These are phyloP conservation scores for Amaurobius ferox DNA, from an alignment of 2,888 invertebrate species.

Conservation along the genomic window DNA sequence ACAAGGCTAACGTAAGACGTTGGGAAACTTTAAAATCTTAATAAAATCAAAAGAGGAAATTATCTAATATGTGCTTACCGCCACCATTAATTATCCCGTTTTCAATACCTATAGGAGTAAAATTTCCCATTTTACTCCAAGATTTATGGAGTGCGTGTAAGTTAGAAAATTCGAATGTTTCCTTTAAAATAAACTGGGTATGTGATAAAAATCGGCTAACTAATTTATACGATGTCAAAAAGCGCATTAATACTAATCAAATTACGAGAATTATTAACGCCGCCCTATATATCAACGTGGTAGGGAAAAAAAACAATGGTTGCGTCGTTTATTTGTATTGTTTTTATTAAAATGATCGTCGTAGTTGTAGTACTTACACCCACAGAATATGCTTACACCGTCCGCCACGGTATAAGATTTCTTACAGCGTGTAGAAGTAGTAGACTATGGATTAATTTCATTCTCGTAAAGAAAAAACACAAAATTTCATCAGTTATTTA, in stretches of 20 bases:
- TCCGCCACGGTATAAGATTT: too few relatives aligned
- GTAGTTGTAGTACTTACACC: too few relatives aligned
- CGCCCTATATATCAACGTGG: not conserved
- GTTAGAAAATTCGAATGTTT: not conserved
- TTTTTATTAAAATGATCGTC: too few relatives aligned
- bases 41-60: too few relatives aligned
- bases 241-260: not conserved
- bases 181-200: too few relatives aligned
- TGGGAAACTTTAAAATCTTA: too few relatives aligned
- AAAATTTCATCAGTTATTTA: too few relatives aligned
- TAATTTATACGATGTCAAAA: not conserved
- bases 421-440: too few relatives aligned
- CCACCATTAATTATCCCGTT: not conserved
- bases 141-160: not conserved
- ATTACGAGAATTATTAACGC: not conserved
- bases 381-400: too few relatives aligned
- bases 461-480: too few relatives aligned
- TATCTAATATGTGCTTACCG: not conserved
- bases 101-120: not conserved
- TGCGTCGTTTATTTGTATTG: not conserved
- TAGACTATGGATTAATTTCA: too few relatives aligned
- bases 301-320: constrained; percentile 5
- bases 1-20: too few relatives aligned
- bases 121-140: not conserved
- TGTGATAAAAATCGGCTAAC: not conserved